Evolutionary conservation across 1,140 invertebrate species (phyloP), one percentile per base, ranked within the genome.

Genomic region (Pseudomyrmex gracilis): DNA sequence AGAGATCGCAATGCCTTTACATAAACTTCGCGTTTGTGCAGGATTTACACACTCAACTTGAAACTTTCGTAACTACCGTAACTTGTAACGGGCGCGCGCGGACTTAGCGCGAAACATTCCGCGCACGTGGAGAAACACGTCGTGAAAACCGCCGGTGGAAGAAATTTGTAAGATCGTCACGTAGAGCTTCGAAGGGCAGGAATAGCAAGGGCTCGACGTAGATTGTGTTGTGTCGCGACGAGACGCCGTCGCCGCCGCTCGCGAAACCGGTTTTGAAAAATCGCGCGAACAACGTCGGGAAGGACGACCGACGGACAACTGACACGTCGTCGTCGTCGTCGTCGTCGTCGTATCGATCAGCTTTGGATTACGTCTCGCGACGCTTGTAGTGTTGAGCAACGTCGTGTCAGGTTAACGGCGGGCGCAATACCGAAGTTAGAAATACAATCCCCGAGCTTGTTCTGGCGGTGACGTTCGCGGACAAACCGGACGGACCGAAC

Each of bases 261-360:
- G 0, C 17, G 13, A 17, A 83, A 84, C 85, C 55, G 83, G 80
- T 87, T 73, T 58, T 67, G 55, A 68, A 87, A 87, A 87, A 87
- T 58, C 24, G 67, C 70, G 63, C 57, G 53, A 64, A 84, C 17
- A 7, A 0, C 34, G 34, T 34, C 34, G 34, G 34, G 2, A 3
- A 3, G 24, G 2, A 24, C 2, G n/a, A 12, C 53, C 73, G 12
- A 9, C 7, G 71, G 43, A 80, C 76, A 58, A 43, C 43, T 47
- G 43, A 58, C 76, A 12, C 12, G 51, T 58, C 5, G 34, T 34
- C 34, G 12, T 70, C 43, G 24, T 47, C 12, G 51, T 58, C 5
- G 34, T 34, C 34, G 12, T 70, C 43, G 24, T 47, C n/a, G n/a
- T 70, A 80, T 80, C 76, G 66, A 71, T 80, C 76, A 34, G 43